A percentile compares a stretch with the other conserved stretches of the same genome.
Evolutionary conservation across 2,113 vertebrate species (phyloP).

Genomic region (Tichodroma muraria): DNA sequence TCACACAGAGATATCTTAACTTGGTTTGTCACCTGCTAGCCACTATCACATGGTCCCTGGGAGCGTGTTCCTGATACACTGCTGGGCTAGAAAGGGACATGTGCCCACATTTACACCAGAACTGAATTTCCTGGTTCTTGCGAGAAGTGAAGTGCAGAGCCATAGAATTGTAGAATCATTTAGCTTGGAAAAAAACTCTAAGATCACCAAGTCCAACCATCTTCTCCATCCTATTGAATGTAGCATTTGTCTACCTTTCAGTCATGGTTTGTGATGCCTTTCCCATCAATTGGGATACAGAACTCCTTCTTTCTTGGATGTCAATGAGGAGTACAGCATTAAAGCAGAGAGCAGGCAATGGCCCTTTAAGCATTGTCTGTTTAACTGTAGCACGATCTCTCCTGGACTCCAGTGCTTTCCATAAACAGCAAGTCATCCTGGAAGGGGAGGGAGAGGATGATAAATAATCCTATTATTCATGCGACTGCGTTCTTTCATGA

Average conservation of each 20-base stretch:
- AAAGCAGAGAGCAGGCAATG: neutral
- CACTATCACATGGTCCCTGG: rapidly evolving
- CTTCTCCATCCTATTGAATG: neutral
- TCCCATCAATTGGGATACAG: neutral
- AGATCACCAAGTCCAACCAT: neutral
- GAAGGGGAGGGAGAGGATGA: conserved; percentile 55
- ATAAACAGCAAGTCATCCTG: conserved; percentile 66
- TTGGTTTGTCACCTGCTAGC: neutral
- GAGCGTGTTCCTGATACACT: neutral
- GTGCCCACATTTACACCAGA: neutral
- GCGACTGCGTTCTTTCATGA: conserved; percentile 52
- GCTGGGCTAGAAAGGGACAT: neutral
- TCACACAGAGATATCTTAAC: neutral
- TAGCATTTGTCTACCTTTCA: neutral
- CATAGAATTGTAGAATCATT: neutral
- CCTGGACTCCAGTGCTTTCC: conserved; percentile 53
- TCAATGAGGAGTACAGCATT: neutral
- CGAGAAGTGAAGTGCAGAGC: neutral
- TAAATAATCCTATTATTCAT: conserved; percentile 66
- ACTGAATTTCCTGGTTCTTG: neutral
- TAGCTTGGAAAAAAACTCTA: neutral
- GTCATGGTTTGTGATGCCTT: neutral
- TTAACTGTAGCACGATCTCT: conserved; percentile 39
- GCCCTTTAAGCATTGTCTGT: conserved; percentile 60
- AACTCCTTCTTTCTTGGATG: neutral